Evolutionary conservation across 2,888 invertebrate species (phyloP), one percentile per base, ranked within the genome.

Genomic region (Timandra comae): DNA sequence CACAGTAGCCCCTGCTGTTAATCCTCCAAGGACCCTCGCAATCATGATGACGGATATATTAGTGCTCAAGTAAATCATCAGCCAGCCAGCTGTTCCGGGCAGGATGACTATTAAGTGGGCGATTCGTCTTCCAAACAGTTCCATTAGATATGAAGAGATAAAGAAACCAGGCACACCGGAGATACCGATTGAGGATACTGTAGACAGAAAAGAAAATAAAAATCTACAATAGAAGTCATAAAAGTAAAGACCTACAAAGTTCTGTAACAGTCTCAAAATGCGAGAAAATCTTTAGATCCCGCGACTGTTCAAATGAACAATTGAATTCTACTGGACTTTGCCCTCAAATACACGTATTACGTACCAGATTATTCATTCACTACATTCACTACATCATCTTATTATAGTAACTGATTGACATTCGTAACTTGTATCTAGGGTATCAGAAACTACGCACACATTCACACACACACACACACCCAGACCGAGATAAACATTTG

Each of bases 31-130:
- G 1, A 59, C 12, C 30, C 77, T 57, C 1, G 63, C 74, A 2
- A 56, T 36, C 29, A 72, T 48, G 0, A 78, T 51, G 0, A 43
- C 38, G 0, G 58, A 29, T 3, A 72, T 39, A 20, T 51, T 46
- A 0, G 46, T 34, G 0, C 69, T 60, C 8, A 56, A 49, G 43
- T 59, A 70, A 8, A 72, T 59, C 2, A 63, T 36, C 0, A 63
- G n/a, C 69, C 73, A 76, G 2, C 71, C 71, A 0, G 57, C 3
- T 1, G 65, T 42, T 0, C 57, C 70, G 0, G 78, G 77, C 2
- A 67, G 7, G 0, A 75, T 43, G 1, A 77, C 74, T 1, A 68
- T 38, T 6, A 60, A 32, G 2, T 69, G 62, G 0, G 69, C 2
- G 0, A 65, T 27, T 28, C 62, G 63, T 0, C 73, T 73, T 2